Base-by-base conservation (phyloP, 2,888 invertebrate genomes). In the Dinocampus coccinellae region DNA sequence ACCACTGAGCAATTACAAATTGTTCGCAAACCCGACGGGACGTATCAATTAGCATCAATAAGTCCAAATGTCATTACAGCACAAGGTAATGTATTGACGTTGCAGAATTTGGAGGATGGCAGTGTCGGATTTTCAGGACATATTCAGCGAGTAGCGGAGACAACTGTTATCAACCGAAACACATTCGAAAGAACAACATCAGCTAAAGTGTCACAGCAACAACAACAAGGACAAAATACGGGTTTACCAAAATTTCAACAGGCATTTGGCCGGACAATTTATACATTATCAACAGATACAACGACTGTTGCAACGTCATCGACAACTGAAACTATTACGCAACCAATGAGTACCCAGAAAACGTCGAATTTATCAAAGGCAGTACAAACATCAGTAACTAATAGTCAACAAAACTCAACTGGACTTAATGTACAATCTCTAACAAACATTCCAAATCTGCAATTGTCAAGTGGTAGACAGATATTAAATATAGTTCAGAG, bases 221-320 rank as follows among this genome's bases (percentile, higher is more conserved):
- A 13, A 67, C 73, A 10, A 58, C 73, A n/a, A 58, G 77, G 77
- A 0, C 85, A 83, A 26, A 87, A 85, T 63, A 73, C 87, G 0
- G 85, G 90, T 67, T 87, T 94, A 72, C 94, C 94, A 2, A 94
- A 94, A 86, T 94, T 94, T 83, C 93, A 93, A 82, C 94, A 94
- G 87, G 94, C 93, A 0, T 94, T 94, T 84, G 93, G 94, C 0
- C 93, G 93, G 86, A 91, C 92, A 58, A 91, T 92, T 57, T 93
- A 86, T 47, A 85, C 84, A 0, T 73, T 83, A 3, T 79, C 83
- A 3, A 63, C 71, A 11, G 72, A 72, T 13, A 72, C 71, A 34
- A 36, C 71, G 13, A 72, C 72, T 11, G 57, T 47, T 34, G 67
- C 67, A 16, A 57, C 67, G 1, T 68, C 67, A 33, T 67, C 72